Evolutionary conservation across 2,113 vertebrate species (phyloP), one percentile per base, ranked within the genome.

Genomic region (Silurus meridionalis): DNA sequence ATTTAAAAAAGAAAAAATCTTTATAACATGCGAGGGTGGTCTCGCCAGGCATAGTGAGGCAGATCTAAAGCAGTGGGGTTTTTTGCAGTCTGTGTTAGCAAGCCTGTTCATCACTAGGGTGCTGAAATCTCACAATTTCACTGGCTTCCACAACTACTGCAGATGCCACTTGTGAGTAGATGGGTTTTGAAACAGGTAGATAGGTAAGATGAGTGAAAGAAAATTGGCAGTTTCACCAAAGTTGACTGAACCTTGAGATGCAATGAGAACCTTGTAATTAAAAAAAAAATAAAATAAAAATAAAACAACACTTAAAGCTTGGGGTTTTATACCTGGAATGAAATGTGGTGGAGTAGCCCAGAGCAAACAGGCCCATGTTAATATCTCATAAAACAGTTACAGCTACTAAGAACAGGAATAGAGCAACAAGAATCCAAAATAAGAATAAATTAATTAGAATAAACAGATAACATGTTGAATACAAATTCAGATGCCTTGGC

Each of bases 21-120:
- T 85, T 57, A 25, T 57, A 83, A 80, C 75, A 84, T 81, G 85
- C 11, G 6, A 71, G 58, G 52, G 28, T 72, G 71, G 81, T 83
- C 63, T 74, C 53, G 46, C 55, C 82, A 83, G 80, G 83, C 17
- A 17, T 86, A 84, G 60, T 37, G 21, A 84, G 48, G 55, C 83
- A 84, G 79, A 61, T 77, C 11, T 25, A 75, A 85, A 60, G 1
- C 83, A 60, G 89, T 17, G 21, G 89, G 89, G 85, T 87, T 63
- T 89, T 87, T 60, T 85, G 57, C 63, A 82, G 80, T 25, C 75
- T 78, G 88, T 89, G 86, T 89, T 92, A 66, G 75, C 83, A 71
- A 37, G 79, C 71, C 85, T 84, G 82, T 82, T 61, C 81, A 84
- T 88, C 81, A 75, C 53, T 55, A 84, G 78, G 63, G 60, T 75